Evolutionary conservation across 2,797 vertebrate genomes (phyloP).

Genomic region (Poecilia gillii): DNA sequence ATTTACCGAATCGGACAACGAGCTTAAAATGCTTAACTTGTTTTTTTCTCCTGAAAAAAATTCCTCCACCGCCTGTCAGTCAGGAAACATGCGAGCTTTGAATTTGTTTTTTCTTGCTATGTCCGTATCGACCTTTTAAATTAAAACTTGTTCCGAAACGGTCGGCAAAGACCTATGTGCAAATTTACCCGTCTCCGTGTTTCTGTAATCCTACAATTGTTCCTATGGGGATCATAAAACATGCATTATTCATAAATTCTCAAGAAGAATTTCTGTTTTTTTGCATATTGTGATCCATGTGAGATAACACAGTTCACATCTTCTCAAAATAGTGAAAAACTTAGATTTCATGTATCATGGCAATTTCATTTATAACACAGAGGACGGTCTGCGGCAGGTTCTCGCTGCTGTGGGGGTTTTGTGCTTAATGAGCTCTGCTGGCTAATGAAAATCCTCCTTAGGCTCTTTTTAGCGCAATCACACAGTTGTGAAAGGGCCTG

Average conservation of each 20-base stretch:
- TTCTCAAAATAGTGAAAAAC: background rate
- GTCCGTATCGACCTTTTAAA: background rate
- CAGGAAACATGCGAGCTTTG: background rate
- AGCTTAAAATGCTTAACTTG: background rate
- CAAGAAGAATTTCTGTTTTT: background rate
- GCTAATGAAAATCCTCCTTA: constrained; percentile 52
- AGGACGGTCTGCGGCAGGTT: background rate
- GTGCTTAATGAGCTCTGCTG: constrained; percentile 24
- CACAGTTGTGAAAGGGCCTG: constrained; percentile 61
- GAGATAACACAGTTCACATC: background rate
- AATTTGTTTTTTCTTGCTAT: background rate
- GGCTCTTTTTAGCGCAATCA: constrained; percentile 58
- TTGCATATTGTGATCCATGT: too few species aligned
- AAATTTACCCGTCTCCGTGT: background rate
- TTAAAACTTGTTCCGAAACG: background rate
- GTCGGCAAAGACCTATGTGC: background rate
- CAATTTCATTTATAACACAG: background rate
- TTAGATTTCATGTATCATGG: background rate
- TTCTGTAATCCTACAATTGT: background rate
- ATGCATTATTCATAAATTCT: background rate
- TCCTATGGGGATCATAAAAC: background rate
- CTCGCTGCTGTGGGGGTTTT: constrained; percentile 9
- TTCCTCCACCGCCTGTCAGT: background rate
- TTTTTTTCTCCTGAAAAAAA: background rate
- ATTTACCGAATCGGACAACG: background rate